These are phyloP conservation scores for Pyrgilauda ruficollis DNA, from an alignment of 2,113 vertebrate species.

Conservation along the genomic window DNA sequence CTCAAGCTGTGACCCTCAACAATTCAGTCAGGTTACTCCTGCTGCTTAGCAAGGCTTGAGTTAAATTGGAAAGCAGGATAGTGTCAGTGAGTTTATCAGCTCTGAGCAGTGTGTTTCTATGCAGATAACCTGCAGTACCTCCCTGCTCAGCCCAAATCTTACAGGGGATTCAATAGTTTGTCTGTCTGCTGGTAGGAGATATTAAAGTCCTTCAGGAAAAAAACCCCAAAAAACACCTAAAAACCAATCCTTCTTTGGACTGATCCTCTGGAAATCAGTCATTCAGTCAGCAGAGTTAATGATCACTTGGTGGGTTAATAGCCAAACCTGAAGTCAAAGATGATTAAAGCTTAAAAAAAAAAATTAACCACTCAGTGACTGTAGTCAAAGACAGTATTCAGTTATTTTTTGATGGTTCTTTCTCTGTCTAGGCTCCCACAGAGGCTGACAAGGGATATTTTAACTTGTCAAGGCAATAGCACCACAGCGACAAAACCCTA, in stretches of 20 bases:
- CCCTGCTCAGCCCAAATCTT: background rate
- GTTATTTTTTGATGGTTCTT: background rate
- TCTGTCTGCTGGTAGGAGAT: constrained; percentile 17
- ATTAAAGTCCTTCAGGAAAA: background rate
- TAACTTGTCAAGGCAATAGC: background rate
- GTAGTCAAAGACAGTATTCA: background rate
- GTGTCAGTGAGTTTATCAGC: constrained; percentile 29
- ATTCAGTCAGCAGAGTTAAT: background rate
- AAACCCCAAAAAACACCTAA: background rate
- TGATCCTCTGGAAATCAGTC: background rate
- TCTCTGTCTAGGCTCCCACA: background rate
- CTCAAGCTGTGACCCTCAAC: constrained; percentile 33
- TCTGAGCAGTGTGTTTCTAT: constrained; percentile 13
- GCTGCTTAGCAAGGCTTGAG: background rate
- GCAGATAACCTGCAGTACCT: constrained; percentile 44
- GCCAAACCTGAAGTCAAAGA: constrained; percentile 24
- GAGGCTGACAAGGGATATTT: background rate
- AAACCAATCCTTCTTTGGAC: background rate
- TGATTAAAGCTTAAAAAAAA: constrained; percentile 26
- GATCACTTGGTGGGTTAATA: constrained; percentile 21
- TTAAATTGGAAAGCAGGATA: constrained; percentile 32
- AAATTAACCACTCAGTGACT: background rate
- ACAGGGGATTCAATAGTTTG: background rate
- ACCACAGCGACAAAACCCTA: background rate
- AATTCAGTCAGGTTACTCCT: constrained; percentile 9